Base-by-base conservation (phyloP, 2,888 invertebrate genomes). In the Platyscelio sp. region DNA sequence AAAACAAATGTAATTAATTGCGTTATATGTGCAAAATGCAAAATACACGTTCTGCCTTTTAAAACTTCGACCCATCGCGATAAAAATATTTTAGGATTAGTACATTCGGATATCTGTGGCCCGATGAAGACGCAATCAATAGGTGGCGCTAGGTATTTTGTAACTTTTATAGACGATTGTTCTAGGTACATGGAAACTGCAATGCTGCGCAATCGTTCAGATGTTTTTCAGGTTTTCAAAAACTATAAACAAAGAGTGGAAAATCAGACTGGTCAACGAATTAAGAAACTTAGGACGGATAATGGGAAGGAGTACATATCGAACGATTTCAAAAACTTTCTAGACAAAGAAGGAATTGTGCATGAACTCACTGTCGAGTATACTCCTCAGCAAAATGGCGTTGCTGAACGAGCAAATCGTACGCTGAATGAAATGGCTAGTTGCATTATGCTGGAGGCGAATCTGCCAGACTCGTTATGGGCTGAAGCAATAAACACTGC, bases 381-480 rank as follows among this genome's bases (percentile, higher is more conserved):
- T 15, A 90, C 87, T 0, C 90, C 90, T 0, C 88, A 92, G 46
- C 90, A 91, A 18, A 92, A 92, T 68, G 92, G 90, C 0, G 85
- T 88, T 0, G 89, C 92, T 0, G 90, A 93, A 68, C 43, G 90
- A 1, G 83, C 86, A 4, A 92, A 92, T 26, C 82, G 90, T 0
- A 92, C 90, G 0, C 43, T 92, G 0, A 85, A 90, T 3, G 90
- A 91, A 22, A 87, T 88, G 79, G 89, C 90, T 0, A 72, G 91
- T 6, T 87, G 88, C 2, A 86, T 92, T 60, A 51, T 92, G 67
- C n/a, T 86, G 2, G 86, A 89, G 46, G 86, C 83, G 3, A 81
- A 72, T 1, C 67, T 91, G 0, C 85, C 87, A 15, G 49, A 88
- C 1, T 78, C 80, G 7, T 81, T 92, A 26, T 93, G 92, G 92